These are phyloP conservation scores for Heteromyza rotundicornis DNA, from an alignment of 2,888 invertebrate genomes.

Conservation along the genomic window DNA sequence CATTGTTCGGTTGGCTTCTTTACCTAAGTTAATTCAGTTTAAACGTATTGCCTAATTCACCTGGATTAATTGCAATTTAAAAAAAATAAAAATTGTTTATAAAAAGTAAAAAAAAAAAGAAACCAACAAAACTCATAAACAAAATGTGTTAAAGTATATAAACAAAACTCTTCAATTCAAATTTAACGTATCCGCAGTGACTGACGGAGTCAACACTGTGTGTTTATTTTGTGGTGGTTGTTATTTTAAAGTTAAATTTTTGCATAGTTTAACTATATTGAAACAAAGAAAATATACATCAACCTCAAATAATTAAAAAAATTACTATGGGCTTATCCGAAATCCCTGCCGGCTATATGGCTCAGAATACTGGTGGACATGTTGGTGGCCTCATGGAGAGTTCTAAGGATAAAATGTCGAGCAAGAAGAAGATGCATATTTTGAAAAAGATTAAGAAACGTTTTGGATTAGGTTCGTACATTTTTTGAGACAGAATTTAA, in stretches of 20 bases:
- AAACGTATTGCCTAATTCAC: constrained; percentile 17
- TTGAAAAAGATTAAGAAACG: constrained; percentile 87
- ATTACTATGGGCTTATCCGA: constrained; percentile 54
- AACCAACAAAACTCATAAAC: constrained; percentile 6
- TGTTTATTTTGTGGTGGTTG: no score
- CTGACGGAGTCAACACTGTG: no score
- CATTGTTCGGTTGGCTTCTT: constrained; percentile 22
- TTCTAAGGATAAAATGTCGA: constrained; percentile 56
- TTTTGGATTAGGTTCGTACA: constrained; percentile 82
- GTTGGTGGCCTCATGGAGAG: constrained; percentile 53
- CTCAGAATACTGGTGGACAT: constrained; percentile 40
- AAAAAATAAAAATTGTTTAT: constrained; percentile 10
- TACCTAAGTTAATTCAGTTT: constrained; percentile 6
- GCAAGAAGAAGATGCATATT: constrained; percentile 79
- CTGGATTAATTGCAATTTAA: constrained; percentile 1
- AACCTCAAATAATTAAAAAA: constrained; percentile 11
- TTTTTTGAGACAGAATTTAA: no score
- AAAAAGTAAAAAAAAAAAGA: background rate
- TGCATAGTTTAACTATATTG: constrained; percentile 18
- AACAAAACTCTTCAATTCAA: no score
- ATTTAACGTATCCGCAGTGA: no score
- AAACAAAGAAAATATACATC: background rate
- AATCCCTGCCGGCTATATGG: constrained; percentile 50
- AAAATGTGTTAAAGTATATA: constrained; percentile 18
- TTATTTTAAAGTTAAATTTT: background rate